These are phyloP conservation scores for Danio tinwini DNA, from an alignment of 2,797 vertebrate species.

Conservation along the genomic window DNA sequence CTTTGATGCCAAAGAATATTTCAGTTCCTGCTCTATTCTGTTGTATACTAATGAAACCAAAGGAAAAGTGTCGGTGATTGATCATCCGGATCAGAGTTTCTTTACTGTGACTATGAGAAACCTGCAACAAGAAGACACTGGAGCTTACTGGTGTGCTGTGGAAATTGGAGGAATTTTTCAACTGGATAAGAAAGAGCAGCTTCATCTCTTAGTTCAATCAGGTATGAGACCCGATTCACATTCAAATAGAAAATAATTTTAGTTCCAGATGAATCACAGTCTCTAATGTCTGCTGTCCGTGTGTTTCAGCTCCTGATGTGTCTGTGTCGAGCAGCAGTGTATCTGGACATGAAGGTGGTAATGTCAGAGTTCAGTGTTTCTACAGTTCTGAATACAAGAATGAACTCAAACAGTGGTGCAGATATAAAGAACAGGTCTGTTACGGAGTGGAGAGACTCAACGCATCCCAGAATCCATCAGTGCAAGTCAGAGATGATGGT, in stretches of 20 bases:
- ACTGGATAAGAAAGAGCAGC: not conserved
- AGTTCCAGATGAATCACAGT: not conserved
- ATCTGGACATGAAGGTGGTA: not conserved
- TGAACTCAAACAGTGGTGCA: not conserved
- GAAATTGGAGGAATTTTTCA: fast-evolving
- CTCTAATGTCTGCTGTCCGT: not conserved
- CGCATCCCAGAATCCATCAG: constrained; percentile 42
- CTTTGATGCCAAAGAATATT: not conserved
- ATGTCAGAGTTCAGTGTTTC: constrained; percentile 43
- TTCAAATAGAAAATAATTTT: not conserved
- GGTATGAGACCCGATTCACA: not conserved
- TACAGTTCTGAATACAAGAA: constrained; percentile 9
- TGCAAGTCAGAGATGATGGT: constrained; percentile 73
- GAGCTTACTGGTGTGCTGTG: constrained; percentile 28
- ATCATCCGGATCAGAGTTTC: constrained; percentile 7
- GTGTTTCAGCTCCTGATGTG: constrained; percentile 65
- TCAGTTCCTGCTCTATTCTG: constrained; percentile 46
- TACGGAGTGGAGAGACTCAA: constrained; percentile 10
- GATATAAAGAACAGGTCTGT: constrained; percentile 20
- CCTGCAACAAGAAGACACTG: constrained; percentile 40
- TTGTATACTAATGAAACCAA: constrained; percentile 35
- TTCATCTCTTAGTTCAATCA: constrained; percentile 28
- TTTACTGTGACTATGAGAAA: constrained; percentile 44
- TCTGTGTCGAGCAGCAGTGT: constrained; percentile 16
- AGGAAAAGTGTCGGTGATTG: constrained; percentile 42